Evolutionary conservation across 2,797 vertebrate species (phyloP).

Genomic region (Bucorvus abyssinicus): DNA sequence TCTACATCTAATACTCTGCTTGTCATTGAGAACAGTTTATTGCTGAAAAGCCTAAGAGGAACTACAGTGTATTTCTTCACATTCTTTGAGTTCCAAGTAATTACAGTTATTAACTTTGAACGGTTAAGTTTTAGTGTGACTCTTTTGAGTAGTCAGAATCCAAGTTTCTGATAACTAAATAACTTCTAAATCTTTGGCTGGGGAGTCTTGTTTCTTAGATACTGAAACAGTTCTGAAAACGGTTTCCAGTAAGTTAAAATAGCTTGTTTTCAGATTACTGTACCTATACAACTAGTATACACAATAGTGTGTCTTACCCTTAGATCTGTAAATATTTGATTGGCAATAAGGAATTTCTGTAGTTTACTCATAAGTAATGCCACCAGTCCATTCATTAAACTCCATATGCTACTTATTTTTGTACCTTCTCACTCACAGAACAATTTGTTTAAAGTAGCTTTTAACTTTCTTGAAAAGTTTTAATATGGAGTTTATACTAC

Average conservation of each 20-base stretch:
- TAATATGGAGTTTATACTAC: not conserved
- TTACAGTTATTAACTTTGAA: not conserved
- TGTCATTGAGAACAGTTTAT: not conserved
- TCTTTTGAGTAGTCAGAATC: not conserved
- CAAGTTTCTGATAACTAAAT: not conserved
- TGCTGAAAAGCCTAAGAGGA: not conserved
- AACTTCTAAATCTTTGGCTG: not conserved
- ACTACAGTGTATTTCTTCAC: not conserved
- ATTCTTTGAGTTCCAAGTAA: not conserved
- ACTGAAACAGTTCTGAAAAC: not conserved
- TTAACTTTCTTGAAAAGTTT: not conserved
- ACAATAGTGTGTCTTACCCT: not conserved
- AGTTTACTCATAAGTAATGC: not conserved
- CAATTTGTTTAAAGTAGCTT: not conserved
- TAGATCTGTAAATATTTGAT: not conserved
- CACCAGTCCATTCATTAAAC: not conserved
- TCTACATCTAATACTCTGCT: not conserved
- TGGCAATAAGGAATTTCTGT: not conserved
- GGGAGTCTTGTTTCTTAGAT: not conserved
- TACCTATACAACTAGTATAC: not conserved
- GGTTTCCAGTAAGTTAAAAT: not conserved
- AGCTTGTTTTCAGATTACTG: not conserved
- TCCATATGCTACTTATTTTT: not conserved
- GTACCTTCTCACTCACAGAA: not conserved
- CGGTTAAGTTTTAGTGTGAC: not conserved